Evolutionary conservation across 2,888 invertebrate genomes (phyloP), one percentile per base, ranked within the genome.

Genomic region (Anorthoa munda): DNA sequence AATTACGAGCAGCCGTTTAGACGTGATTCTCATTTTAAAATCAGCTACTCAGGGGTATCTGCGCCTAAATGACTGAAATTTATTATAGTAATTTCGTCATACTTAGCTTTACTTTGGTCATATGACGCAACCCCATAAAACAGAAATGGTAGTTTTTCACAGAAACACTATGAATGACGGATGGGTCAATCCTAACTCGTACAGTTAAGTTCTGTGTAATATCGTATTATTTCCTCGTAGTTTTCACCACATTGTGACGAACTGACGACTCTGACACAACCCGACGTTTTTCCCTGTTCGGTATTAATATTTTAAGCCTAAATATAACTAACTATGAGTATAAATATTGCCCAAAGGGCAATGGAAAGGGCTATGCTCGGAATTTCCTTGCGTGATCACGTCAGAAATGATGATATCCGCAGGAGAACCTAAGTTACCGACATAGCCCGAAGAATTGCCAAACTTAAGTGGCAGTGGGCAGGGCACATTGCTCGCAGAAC

Each of bases 201-300:
- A 3, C 50, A 23, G 21, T 26, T 55, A 18, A 58, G 21, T 58
- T 0, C 13, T 17, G 39, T 59, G 21, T n/a, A 50, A 18, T 66
- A 17, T 15, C 17, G 21, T 46, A 31, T 66, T 60, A 53, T 60
- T 77, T 81, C 63, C 39, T 53, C 15, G 17, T 66, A 72, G 12
- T 72, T 39, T 45, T 46, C 39, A 39, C 17, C 21, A 46, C 48
- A 21, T 21, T 55, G 50, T 79, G 68, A 64, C 74, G 26, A 23
- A 21, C 21, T 66, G 23, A 45, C 50, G 26, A 75, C 53, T 50
- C 2, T 53, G 51, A 39, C 18, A 46, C 4, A 13, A 17, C 15
- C 2, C 2, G n/a, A 31, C 46, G 18, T 21, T 68, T 50, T 46
- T 31, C 74, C 45, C 9, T n/a, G 17, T 53, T 46, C 26, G 9